Percentiles rank a stretch among this genome's conserved stretches.
phyloP scores from a whole-genome alignment of 2,888 invertebrate genomes.

The Erynnis tages region DNA sequence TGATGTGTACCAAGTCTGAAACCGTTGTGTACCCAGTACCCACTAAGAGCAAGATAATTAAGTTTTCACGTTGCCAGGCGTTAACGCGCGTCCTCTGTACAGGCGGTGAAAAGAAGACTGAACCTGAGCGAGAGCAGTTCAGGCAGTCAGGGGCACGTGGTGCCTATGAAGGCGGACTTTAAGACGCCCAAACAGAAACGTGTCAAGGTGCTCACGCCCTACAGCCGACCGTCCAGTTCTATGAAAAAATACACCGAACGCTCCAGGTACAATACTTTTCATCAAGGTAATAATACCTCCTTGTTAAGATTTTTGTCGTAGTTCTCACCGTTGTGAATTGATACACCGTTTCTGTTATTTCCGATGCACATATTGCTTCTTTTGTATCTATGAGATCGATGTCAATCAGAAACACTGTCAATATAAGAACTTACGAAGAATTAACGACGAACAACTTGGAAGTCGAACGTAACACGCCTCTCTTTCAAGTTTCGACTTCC shows the following conservation, averaged over 20 bases:
- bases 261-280: constrained; percentile 66
- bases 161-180: constrained; percentile 84
- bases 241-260: constrained; percentile 80
- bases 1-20: too few relatives aligned
- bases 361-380: not conserved
- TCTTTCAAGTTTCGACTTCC: constrained; percentile 25
- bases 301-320: constrained; percentile 12
- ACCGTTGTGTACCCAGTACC: too few relatives aligned
- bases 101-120: constrained; percentile 92
- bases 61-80: not conserved
- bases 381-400: not conserved
- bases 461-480: constrained; percentile 18
- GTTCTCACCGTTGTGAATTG: not conserved
- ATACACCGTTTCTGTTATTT: not conserved
- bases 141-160: constrained; percentile 80
- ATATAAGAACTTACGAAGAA: too few relatives aligned
- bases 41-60: not conserved
- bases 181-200: constrained; percentile 84
- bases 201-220: constrained; percentile 72
- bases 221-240: constrained; percentile 78
- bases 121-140: constrained; percentile 85
- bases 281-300: constrained; percentile 24
- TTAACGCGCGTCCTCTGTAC: constrained; percentile 36
- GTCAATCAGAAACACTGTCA: too few relatives aligned
- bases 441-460: not conserved